phyloP scores from a whole-genome alignment of 1,140 invertebrate species.

The Melipona quadrifasciata region DNA sequence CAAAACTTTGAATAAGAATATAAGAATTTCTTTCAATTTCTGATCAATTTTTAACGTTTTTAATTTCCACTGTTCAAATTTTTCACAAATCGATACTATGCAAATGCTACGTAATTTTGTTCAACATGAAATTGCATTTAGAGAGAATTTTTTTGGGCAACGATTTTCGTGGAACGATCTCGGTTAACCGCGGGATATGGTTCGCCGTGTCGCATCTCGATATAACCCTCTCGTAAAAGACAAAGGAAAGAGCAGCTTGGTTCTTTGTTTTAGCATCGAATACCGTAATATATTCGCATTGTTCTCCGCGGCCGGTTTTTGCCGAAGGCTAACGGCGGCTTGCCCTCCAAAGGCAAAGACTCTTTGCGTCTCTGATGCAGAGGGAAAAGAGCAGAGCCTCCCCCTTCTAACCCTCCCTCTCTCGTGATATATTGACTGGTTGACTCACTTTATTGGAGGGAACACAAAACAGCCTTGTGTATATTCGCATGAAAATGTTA shows the following conservation, averaged over 20 bases:
- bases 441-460: conserved; percentile 43
- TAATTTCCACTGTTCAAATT: no score
- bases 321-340: conserved; percentile 52
- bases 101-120: no score
- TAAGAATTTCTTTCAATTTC: no score
- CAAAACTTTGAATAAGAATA: no score
- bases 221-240: conserved; percentile 53
- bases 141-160: not conserved
- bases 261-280: conserved; percentile 66
- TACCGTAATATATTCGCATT: conserved; percentile 70
- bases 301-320: conserved; percentile 65
- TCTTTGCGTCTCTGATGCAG: conserved; percentile 38
- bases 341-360: conserved; percentile 46
- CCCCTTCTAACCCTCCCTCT: not conserved
- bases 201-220: conserved; percentile 10
- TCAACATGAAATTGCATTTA: not conserved
- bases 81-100: no score
- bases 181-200: conserved; percentile 20
- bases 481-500: conserved; percentile 46
- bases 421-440: conserved; percentile 44
- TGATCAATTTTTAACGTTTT: no score
- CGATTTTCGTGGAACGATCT: conserved; percentile 34
- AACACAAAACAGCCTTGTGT: conserved; percentile 30
- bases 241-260: conserved; percentile 26
- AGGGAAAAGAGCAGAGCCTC: conserved; percentile 20